Evolutionary conservation across 92 coral and sea anemone species (phyloP), one percentile per base, ranked within the genome.

Genomic region (Hydrozoanthus gracilis): DNA sequence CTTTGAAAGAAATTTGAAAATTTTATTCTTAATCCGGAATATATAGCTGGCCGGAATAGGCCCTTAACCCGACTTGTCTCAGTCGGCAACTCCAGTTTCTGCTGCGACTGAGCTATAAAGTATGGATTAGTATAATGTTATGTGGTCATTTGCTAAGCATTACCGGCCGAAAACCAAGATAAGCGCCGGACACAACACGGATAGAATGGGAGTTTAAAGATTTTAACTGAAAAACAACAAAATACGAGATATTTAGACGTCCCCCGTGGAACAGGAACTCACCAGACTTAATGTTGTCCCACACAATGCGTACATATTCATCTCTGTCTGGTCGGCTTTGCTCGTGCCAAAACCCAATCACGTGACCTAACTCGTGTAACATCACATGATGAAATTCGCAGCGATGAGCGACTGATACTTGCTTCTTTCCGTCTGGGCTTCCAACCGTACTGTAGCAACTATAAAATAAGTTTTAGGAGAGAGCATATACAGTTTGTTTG

Each of bases 391-490:
- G 96, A 62, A 77, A 93, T 87, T 95, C 99, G 68, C 99, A 96
- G 7, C 98, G 96, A 64, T 90, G 76, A 46, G 94, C 99, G 68
- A 93, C 88, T 4, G 99, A 96, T 70, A 96, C 83, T 13, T 88
- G 78, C 62, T 84, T 76, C 80, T 71, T 71, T 0, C 90, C 92
- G 71, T 76, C 14, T 8, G 90, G 87, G 13, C 90, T 91, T 35
- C 99, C 99, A n/a, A 96, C 99, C 39, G 98, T 88, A 73, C 98
- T 94, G 92, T 91, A 93, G 74, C 99, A 96, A 61, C 99, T 96
- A 77, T 11, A 75, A 87, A 50, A 79, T 54, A 73, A 13, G 60
- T 65, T 48, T 20, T 44, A 50, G 10, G 14, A 20, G n/a, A 51
- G 15, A 54, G 11, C n/a, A 10, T 45, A 11, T 27, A 27, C 39